Conservation (phyloP, 2,113 vertebrate species). For the Pluvianellus socialis region DNA sequence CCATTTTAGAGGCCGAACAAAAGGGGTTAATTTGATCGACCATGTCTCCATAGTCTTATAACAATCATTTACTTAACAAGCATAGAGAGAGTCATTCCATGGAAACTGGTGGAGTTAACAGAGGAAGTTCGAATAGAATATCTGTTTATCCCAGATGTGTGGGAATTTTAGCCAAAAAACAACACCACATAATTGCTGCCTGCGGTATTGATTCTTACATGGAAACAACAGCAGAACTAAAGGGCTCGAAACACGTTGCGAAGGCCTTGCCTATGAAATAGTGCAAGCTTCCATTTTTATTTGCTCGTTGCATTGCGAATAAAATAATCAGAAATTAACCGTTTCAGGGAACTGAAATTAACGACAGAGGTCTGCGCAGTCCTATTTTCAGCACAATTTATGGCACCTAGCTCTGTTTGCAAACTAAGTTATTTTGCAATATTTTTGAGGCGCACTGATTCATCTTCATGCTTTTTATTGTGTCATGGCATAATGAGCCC, state of each 20-base stretch:
- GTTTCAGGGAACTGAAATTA: not conserved
- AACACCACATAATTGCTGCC: conserved; percentile 54
- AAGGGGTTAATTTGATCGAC: conserved; percentile 86
- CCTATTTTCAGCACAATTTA: not conserved
- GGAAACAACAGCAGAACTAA: conserved; percentile 48
- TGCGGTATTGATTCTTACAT: conserved; percentile 26
- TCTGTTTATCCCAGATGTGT: conserved; percentile 80
- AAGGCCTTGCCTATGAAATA: not conserved
- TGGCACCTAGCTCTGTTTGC: not conserved
- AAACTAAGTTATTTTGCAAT: not conserved
- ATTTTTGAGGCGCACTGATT: not conserved
- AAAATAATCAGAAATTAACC: conserved; percentile 35
- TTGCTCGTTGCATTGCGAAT: conserved; percentile 36
- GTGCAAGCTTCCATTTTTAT: conserved; percentile 33
- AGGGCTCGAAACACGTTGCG: not conserved
- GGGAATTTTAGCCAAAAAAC: conserved; percentile 78
- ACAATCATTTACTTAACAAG: conserved; percentile 84
- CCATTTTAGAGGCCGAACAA: conserved; percentile 70
- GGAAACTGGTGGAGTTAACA: conserved; percentile 74
- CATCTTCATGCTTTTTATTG: not conserved
- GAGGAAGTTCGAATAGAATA: conserved; percentile 75
- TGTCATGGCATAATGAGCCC: rapidly evolving
- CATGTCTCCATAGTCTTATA: conserved; percentile 77
- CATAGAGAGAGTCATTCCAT: conserved; percentile 70
- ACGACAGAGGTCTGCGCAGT: not conserved